phyloP scores from a whole-genome alignment of 2,888 invertebrate genomes.

The Temnothorax rugatulus region DNA sequence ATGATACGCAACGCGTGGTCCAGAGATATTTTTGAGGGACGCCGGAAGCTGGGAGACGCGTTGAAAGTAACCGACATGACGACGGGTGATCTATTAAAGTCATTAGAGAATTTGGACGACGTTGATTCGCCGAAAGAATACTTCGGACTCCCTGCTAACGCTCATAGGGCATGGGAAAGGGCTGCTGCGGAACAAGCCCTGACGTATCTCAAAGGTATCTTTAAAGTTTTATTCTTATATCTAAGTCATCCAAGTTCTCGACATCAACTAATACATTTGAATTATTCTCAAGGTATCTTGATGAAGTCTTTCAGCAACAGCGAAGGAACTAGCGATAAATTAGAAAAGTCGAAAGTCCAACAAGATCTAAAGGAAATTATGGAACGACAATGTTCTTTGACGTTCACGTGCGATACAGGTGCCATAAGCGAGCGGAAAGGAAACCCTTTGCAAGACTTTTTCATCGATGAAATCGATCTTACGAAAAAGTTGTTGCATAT shows the following conservation, averaged over 20 bases:
- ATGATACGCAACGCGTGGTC: slow-evolving; percentile 88
- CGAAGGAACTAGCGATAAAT: slow-evolving; percentile 60
- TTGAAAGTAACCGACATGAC: slow-evolving; percentile 75
- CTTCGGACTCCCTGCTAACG: slow-evolving; percentile 95
- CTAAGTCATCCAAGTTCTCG: background rate
- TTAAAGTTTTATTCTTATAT: background rate
- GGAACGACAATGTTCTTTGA: slow-evolving; percentile 60
- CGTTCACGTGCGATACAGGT: slow-evolving; percentile 24
- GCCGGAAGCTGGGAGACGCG: slow-evolving; percentile 87
- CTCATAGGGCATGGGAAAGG: slow-evolving; percentile 94
- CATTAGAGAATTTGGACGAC: slow-evolving; percentile 90
- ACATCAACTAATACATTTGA: slow-evolving; percentile 57
- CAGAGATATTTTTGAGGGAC: slow-evolving; percentile 87
- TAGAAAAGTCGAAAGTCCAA: slow-evolving; percentile 69
- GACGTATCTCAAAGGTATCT: slow-evolving; percentile 88
- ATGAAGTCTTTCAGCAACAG: slow-evolving; percentile 38
- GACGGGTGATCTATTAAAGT: slow-evolving; percentile 89
- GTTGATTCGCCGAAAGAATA: slow-evolving; percentile 90
- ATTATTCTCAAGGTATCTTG: slow-evolving; percentile 58
- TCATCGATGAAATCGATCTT: slow-evolving; percentile 89
- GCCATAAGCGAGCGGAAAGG: background rate
- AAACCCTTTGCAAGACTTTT: slow-evolving; percentile 88
- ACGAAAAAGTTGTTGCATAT: slow-evolving; percentile 88
- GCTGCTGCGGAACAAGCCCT: slow-evolving; percentile 89
- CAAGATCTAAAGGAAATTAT: slow-evolving; percentile 78